phyloP scores from a whole-genome alignment of 2,113 vertebrate species.

The Aptenodytes forsteri region DNA sequence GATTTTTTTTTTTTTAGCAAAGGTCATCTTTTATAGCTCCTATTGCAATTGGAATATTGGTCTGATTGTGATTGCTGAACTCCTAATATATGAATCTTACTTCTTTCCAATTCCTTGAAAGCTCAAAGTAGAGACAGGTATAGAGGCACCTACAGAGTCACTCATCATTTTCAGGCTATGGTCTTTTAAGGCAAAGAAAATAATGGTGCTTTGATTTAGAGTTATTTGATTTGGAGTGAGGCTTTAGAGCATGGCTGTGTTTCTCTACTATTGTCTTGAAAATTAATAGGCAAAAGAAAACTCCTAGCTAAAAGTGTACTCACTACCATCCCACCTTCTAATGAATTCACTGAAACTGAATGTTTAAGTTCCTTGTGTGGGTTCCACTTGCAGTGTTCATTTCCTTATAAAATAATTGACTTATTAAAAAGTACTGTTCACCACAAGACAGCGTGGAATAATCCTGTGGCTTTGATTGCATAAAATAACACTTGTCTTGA shows the following conservation, averaged over 20 bases:
- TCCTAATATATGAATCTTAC: not conserved
- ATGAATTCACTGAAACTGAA: slow-evolving; percentile 7
- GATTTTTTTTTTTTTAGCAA: not conserved
- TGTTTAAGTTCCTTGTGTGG: slow-evolving; percentile 24
- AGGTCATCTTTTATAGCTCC: not conserved
- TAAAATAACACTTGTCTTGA: not conserved
- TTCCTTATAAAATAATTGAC: not conserved
- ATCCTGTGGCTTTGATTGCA: not conserved
- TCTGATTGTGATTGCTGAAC: not conserved
- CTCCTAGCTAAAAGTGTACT: not conserved
- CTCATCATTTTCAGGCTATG: not conserved
- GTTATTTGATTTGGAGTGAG: not conserved
- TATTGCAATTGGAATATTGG: not conserved
- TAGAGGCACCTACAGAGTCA: not conserved
- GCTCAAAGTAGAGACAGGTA: not conserved
- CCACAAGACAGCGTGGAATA: not conserved
- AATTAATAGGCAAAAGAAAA: slow-evolving; percentile 7
- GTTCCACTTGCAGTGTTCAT: not conserved
- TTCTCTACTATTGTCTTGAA: not conserved
- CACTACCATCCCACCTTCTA: not conserved
- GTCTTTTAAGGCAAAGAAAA: not conserved
- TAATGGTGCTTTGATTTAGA: slow-evolving; percentile 1
- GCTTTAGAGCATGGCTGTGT: not conserved
- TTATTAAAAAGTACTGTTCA: not conserved
- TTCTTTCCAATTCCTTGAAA: not conserved